Evolutionary conservation across 2,888 invertebrate species (phyloP).

Genomic region (Microchrysa polita): DNA sequence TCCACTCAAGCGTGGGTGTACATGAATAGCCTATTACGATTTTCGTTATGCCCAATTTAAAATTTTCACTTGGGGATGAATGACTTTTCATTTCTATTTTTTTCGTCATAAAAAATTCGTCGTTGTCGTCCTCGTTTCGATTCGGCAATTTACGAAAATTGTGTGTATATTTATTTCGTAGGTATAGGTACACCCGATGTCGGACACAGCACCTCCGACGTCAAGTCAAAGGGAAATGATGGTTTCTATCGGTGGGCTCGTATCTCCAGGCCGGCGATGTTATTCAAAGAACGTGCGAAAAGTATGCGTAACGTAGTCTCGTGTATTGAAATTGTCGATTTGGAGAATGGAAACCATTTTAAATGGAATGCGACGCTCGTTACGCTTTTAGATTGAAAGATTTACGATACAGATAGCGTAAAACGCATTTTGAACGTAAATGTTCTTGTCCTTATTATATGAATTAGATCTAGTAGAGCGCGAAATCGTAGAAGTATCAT

Average conservation of each 20-base stretch:
- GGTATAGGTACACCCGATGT: neutral
- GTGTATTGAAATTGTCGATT: neutral
- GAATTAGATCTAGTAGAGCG: slow-evolving; percentile 2
- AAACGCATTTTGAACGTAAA: neutral
- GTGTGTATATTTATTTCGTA: neutral
- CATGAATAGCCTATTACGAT: neutral
- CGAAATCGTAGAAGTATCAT: too few species aligned
- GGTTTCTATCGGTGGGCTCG: neutral
- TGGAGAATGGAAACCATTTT: too few species aligned
- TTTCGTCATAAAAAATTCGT: slow-evolving; percentile 5
- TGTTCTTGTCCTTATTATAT: neutral
- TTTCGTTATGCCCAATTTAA: slow-evolving; percentile 31
- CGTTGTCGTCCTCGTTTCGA: neutral
- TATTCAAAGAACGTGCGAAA: neutral
- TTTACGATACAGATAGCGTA: neutral
- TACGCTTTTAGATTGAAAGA: slow-evolving; percentile 19
- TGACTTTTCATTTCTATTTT: slow-evolving; percentile 18
- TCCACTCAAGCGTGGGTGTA: slow-evolving; percentile 3
- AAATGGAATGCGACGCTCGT: neutral
- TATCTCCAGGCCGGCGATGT: too few species aligned
- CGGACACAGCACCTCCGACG: neutral
- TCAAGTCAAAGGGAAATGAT: neutral
- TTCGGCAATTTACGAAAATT: neutral
- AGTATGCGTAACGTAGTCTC: neutral
- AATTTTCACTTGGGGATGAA: slow-evolving; percentile 28